Base-by-base conservation (phyloP, 2,113 vertebrate species). In the Clinocottus analis region DNA sequence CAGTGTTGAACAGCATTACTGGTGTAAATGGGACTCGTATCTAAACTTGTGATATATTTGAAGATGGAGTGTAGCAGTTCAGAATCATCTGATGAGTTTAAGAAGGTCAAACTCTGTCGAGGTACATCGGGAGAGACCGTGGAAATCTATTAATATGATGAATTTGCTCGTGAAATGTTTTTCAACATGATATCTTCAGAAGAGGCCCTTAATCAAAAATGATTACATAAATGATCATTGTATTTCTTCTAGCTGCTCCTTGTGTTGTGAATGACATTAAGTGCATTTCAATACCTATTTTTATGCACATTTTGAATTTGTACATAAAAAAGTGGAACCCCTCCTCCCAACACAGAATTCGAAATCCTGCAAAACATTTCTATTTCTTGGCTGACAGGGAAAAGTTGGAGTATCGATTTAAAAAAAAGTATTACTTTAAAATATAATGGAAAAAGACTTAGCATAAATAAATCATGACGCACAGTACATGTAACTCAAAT, bases 1-100 rank as follows among this genome's bases (percentile, higher is more conserved):
- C 64, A 70, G 49, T 71, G 86, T 56, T 85, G 59, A 85, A 53
- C 72, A 79, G 86, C 62, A 87, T 89, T 65, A 43, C 55, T 88
- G 82, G 78, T 80, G 84, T 79, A 82, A 85, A 88, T 84, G 80
- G 86, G 82, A 88, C 65, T 76, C 77, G 85, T 81, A 80, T 85
- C 85, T 72, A 75, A 82, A 83, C 61, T 86, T 79, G 33, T 74
- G 59, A 84, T 83, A 74, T 78, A 88, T 89, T 90, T 87, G 71
- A 82, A 75, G 73, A 60, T 68, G 3, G 59, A 39, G 13, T 60
- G 56, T 75, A 78, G 63, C 56, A 71, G 59, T 68, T 68, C 35
- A 72, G 69, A 81, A 75, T 74, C 62, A 76, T 73, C 68, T 53
- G 49, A 55, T 61, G 60, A 85, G 77, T 88, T 85, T 90, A 74